Conservation (phyloP, 2,888 invertebrate genomes). For the Sinohyriopsis cumingii region DNA sequence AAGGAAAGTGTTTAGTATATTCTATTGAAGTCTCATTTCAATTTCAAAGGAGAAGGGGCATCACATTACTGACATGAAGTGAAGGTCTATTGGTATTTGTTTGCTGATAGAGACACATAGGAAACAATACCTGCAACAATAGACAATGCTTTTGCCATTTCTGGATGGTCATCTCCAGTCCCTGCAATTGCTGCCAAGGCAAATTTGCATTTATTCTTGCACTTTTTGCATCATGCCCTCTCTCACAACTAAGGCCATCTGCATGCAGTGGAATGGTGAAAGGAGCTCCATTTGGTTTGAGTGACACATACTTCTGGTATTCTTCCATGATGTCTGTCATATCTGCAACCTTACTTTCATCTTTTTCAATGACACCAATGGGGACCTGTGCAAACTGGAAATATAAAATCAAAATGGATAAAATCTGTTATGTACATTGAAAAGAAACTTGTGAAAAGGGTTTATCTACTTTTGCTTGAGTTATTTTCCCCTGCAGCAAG, state of each 20-base stretch:
- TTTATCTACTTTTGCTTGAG: no score
- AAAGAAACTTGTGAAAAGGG: no score
- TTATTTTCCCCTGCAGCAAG: no score
- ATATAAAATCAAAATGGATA: no score
- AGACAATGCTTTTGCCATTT: constrained; percentile 32
- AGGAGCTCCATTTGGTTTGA: constrained; percentile 16
- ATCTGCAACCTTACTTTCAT: constrained; percentile 32
- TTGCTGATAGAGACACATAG: no score
- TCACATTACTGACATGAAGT: no score
- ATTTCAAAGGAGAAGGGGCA: no score
- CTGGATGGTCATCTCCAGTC: constrained; percentile 17
- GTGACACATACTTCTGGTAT: constrained; percentile 33
- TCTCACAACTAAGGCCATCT: constrained; percentile 30
- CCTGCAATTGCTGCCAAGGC: constrained; percentile 23
- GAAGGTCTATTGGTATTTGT: no score
- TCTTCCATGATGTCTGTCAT: constrained; percentile 31
- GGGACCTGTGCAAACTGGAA: constrained; percentile 13
- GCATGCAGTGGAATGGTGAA: constrained; percentile 22
- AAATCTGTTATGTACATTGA: no score
- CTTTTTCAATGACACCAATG: constrained; percentile 33
- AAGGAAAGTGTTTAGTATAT: no score
- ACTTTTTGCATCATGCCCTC: constrained; percentile 31
- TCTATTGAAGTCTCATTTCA: no score
- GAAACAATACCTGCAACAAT: constrained; percentile 19
- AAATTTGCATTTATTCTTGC: constrained; percentile 21